Conservation (phyloP, 35 echinoderm and acorn worm genomes). For the Heliocidaris erythrogramma region DNA sequence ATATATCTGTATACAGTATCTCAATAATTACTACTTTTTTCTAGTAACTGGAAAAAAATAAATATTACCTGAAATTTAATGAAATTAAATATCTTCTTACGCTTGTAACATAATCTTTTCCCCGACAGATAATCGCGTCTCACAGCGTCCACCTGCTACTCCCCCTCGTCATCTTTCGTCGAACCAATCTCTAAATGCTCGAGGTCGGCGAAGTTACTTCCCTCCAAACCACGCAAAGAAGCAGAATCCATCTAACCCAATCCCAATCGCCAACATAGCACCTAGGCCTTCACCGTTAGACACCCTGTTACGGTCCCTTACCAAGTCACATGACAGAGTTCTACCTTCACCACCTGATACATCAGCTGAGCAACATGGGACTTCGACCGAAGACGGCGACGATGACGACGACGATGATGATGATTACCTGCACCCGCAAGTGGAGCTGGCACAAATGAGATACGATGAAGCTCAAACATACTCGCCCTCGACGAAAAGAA, state of each 20-base stretch:
- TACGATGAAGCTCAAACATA: background rate
- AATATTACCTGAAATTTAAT: too few species aligned
- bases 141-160: background rate
- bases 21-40: too few species aligned
- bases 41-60: too few species aligned
- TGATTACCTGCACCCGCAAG: background rate
- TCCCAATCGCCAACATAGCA: background rate
- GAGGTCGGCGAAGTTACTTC: background rate
- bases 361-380: background rate
- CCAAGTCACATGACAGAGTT: background rate
- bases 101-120: background rate
- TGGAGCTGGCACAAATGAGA: background rate
- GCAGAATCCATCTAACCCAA: background rate
- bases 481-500: background rate
- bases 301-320: background rate
- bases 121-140: background rate
- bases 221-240: background rate
- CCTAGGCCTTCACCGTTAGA: background rate
- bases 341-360: background rate
- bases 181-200: background rate
- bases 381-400: background rate
- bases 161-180: background rate
- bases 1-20: too few species aligned
- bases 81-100: background rate
- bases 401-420: background rate